Percentiles rank a stretch among this genome's conserved stretches.
Conservation (phyloP, 1,140 invertebrate species). For the Leptinotarsa texana region DNA sequence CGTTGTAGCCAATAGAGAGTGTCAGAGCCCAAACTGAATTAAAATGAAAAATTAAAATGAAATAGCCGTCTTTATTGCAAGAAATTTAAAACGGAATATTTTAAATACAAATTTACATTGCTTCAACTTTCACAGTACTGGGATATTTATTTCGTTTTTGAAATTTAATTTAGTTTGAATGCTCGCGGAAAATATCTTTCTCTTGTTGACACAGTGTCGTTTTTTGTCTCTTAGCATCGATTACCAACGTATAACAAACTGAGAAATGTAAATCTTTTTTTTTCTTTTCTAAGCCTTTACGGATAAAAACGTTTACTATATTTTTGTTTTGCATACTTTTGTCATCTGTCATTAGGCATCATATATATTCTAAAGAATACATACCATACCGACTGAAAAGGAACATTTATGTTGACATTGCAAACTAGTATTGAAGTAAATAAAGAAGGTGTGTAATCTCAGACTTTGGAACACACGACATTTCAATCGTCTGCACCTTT, state of each 20-base stretch:
- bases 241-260: neutral
- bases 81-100: conserved; percentile 51
- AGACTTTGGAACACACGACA: too few species aligned
- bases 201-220: neutral
- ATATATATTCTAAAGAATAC: too few species aligned
- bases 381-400: too few species aligned
- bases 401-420: too few species aligned
- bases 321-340: too few species aligned
- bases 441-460: too few species aligned
- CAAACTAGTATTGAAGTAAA: too few species aligned
- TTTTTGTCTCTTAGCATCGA: neutral
- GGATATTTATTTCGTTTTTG: conserved; percentile 27
- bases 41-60: conserved; percentile 52
- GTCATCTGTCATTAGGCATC: too few species aligned
- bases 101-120: conserved; percentile 44
- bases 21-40: conserved; percentile 46
- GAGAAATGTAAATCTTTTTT: too few species aligned
- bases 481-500: too few species aligned
- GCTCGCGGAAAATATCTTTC: neutral
- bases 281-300: too few species aligned
- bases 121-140: conserved; percentile 20
- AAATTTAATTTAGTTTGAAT: conserved; percentile 18
- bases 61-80: conserved; percentile 51
- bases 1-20: conserved; percentile 31
- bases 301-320: too few species aligned